These are phyloP conservation scores for Centropus unirufus DNA, from an alignment of 2,113 vertebrate genomes.

Conservation along the genomic window DNA sequence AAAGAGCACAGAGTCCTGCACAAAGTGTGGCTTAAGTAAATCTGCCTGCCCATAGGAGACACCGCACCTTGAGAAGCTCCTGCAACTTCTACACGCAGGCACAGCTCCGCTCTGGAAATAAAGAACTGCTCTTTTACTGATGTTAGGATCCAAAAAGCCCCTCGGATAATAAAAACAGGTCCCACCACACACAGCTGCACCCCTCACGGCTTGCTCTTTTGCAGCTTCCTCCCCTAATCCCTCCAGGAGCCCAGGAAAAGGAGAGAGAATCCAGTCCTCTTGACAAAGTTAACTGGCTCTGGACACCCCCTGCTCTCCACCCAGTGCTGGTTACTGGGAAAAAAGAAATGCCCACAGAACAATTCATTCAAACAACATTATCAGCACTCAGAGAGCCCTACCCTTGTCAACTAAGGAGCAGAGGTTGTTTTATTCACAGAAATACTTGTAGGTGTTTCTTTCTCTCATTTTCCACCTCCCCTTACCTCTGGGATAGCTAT, in stretches of 20 bases:
- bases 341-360: neutral
- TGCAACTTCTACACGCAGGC: neutral
- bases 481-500: neutral
- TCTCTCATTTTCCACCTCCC: neutral
- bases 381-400: neutral
- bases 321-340: neutral
- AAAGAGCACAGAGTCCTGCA: neutral
- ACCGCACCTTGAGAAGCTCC: neutral
- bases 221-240: constrained; percentile 20
- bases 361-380: neutral
- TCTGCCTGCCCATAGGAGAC: neutral
- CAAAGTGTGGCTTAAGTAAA: neutral
- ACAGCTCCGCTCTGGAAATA: neutral
- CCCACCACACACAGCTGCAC: neutral
- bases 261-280: neutral
- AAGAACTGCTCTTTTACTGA: neutral
- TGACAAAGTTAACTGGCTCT: neutral
- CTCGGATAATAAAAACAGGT: constrained; percentile 27
- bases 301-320: constrained; percentile 8
- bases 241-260: neutral
- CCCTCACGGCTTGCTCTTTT: constrained; percentile 3
- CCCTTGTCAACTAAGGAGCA: neutral
- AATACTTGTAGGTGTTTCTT: neutral
- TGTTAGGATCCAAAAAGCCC: neutral
- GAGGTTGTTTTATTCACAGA: neutral